Evolutionary conservation across 2,113 vertebrate genomes (phyloP).

Genomic region (Stigmatopora nigra): DNA sequence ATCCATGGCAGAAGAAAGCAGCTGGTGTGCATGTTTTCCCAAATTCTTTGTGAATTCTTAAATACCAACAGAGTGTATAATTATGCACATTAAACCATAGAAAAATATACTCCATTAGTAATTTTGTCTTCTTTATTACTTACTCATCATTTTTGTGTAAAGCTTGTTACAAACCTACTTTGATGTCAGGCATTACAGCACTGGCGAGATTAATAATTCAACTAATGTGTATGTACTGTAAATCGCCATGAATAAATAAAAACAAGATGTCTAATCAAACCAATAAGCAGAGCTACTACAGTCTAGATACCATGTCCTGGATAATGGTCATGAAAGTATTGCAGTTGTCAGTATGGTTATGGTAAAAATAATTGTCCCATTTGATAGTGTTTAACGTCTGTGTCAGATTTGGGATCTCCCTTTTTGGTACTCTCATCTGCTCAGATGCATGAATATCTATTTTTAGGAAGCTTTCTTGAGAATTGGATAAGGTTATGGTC

Average conservation of each 20-base stretch:
- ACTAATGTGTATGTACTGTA: slow-evolving; percentile 9
- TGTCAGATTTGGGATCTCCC: too few species aligned
- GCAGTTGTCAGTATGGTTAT: too few species aligned
- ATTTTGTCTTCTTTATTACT: slow-evolving; percentile 9
- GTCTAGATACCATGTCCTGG: too few species aligned
- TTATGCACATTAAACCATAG: slow-evolving; percentile 9
- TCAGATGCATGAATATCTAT: too few species aligned
- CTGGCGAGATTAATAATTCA: slow-evolving; percentile 40
- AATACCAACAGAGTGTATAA: slow-evolving; percentile 15
- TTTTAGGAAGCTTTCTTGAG: too few species aligned
- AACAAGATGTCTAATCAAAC: slow-evolving; percentile 16
- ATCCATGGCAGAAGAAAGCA: slow-evolving; percentile 19
- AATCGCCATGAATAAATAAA: slow-evolving; percentile 27
- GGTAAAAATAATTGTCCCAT: too few species aligned
- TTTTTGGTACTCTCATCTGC: too few species aligned
- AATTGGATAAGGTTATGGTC: too few species aligned
- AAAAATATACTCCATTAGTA: slow-evolving; percentile 15
- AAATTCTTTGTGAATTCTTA: slow-evolving; percentile 27
- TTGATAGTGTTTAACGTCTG: too few species aligned
- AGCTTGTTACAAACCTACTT: slow-evolving; percentile 12
- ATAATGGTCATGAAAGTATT: too few species aligned
- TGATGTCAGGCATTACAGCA: slow-evolving; percentile 28
- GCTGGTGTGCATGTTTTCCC: slow-evolving; percentile 6
- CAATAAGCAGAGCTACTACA: background rate
- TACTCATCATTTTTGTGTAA: slow-evolving; percentile 13